These are phyloP conservation scores for Drosophila acutilabella DNA, from an alignment of 2,888 invertebrate genomes.

Conservation along the genomic window DNA sequence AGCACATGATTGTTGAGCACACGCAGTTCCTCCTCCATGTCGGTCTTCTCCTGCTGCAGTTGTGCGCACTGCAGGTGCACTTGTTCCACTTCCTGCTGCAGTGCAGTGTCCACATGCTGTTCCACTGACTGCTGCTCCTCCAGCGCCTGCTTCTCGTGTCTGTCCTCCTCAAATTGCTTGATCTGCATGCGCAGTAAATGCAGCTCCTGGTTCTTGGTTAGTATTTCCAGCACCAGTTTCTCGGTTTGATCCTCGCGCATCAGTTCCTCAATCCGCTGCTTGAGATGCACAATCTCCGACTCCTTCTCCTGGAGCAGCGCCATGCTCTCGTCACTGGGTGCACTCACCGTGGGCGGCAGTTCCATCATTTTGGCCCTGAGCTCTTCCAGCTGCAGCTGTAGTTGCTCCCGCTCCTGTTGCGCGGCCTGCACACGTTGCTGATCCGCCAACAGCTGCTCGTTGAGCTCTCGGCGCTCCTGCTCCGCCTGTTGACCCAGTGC, in stretches of 20 bases:
- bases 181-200: slow-evolving; percentile 84
- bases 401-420: slow-evolving; percentile 18
- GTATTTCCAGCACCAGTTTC: slow-evolving; percentile 83
- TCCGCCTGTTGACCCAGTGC: slow-evolving; percentile 33
- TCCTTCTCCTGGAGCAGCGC: slow-evolving; percentile 82
- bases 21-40: slow-evolving; percentile 84
- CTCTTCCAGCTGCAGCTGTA: slow-evolving; percentile 43
- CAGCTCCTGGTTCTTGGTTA: slow-evolving; percentile 84
- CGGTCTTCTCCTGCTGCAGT: slow-evolving; percentile 76
- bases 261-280: slow-evolving; percentile 84
- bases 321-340: slow-evolving; percentile 64
- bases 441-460: slow-evolving; percentile 7
- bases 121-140: background rate
- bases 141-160: slow-evolving; percentile 82
- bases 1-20: slow-evolving; percentile 84
- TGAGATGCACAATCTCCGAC: slow-evolving; percentile 82
- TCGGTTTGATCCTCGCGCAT: slow-evolving; percentile 85
- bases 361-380: slow-evolving; percentile 24
- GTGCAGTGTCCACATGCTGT: background rate
- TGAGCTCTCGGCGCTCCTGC: slow-evolving; percentile 73
- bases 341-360: slow-evolving; percentile 10
- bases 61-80: slow-evolving; percentile 68
- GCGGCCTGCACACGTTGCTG: slow-evolving; percentile 3
- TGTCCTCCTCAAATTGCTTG: slow-evolving; percentile 85
- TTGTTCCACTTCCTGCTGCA: slow-evolving; percentile 44